A percentile compares a stretch with the other conserved stretches of the same genome.
Conservation (phyloP, 2,797 vertebrate species). For the Rhinatrema bivittatum region DNA sequence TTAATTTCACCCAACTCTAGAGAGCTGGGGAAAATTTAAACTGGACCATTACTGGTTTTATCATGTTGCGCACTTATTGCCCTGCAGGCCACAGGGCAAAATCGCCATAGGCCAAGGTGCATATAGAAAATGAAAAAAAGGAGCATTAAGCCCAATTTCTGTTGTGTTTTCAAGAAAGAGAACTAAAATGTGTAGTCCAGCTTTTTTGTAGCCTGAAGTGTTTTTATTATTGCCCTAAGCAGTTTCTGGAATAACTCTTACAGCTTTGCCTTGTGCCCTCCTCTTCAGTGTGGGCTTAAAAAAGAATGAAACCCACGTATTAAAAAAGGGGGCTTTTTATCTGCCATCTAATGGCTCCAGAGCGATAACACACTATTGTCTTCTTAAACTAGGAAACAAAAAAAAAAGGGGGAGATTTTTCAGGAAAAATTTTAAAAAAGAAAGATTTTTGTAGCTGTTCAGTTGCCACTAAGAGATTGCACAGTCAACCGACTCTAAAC, state of each 20-base stretch:
- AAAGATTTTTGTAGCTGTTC: slow-evolving; percentile 89
- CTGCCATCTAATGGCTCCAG: slow-evolving; percentile 97
- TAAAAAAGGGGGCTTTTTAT: slow-evolving; percentile 74
- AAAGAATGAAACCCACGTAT: slow-evolving; percentile 67
- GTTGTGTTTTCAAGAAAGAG: slow-evolving; percentile 71
- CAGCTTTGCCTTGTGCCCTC: slow-evolving; percentile 88
- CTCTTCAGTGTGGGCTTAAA: slow-evolving; percentile 69
- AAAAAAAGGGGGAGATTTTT: slow-evolving; percentile 65
- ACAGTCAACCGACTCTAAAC: slow-evolving; percentile 98
- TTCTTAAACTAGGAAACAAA: slow-evolving; percentile 88
- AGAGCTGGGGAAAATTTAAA: slow-evolving; percentile 57
- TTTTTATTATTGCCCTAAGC: slow-evolving; percentile 92
- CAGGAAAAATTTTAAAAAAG: slow-evolving; percentile 61
- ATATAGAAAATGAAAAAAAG: slow-evolving; percentile 81
- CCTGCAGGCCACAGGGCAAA: slow-evolving; percentile 91
- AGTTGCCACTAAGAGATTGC: slow-evolving; percentile 99
- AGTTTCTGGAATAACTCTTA: slow-evolving; percentile 95
- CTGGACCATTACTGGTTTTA: slow-evolving; percentile 68
- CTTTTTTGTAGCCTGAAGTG: slow-evolving; percentile 86
- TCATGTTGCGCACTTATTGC: slow-evolving; percentile 87
- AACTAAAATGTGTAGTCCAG: slow-evolving; percentile 71
- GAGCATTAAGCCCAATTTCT: slow-evolving; percentile 71
- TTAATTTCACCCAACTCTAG: slow-evolving; percentile 51
- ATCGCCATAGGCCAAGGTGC: slow-evolving; percentile 86
- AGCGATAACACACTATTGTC: slow-evolving; percentile 84